phyloP scores from a whole-genome alignment of 2,888 invertebrate species.

The Drosophila neotestacea region DNA sequence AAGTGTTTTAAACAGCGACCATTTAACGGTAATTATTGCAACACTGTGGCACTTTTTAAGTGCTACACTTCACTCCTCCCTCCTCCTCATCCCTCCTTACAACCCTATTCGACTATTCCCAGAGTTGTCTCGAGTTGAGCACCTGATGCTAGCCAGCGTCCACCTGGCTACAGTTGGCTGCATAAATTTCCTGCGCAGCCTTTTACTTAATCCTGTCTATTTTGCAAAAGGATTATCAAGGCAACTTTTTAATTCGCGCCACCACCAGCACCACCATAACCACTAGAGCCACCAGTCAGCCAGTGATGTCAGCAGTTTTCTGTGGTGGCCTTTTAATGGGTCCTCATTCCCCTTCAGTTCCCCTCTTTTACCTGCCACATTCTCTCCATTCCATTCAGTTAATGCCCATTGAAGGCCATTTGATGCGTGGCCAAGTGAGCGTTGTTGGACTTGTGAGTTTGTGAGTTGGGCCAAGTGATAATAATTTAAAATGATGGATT shows the following conservation, averaged over 20 bases:
- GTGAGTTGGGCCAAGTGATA: constrained; percentile 55
- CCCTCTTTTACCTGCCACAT: constrained; percentile 5
- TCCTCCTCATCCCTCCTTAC: constrained; percentile 9
- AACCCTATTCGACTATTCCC: constrained; percentile 3
- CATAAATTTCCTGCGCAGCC: constrained; percentile 75
- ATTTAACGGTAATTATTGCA: constrained; percentile 80
- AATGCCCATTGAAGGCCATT: constrained; percentile 76
- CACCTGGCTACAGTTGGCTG: constrained; percentile 58
- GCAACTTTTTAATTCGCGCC: constrained; percentile 77
- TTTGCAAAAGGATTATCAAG: constrained; percentile 80
- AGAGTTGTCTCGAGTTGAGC: constrained; percentile 4
- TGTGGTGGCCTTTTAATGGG: constrained; percentile 71
- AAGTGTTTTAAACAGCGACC: constrained; percentile 79
- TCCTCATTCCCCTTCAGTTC: constrained; percentile 7
- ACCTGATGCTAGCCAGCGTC: constrained; percentile 53
- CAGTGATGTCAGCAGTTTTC: constrained; percentile 73
- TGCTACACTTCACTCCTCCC: constrained; percentile 40
- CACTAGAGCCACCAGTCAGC: constrained; percentile 31
- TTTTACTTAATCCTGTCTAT: constrained; percentile 80
- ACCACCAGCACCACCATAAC: constrained; percentile 38
- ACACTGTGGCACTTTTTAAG: constrained; percentile 81
- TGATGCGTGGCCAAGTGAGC: constrained; percentile 76
- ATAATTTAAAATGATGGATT: constrained; percentile 77
- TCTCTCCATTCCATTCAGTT: constrained; percentile 33
- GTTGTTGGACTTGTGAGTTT: constrained; percentile 39